Conservation (phyloP, 1,140 invertebrate genomes). For the Pseudoatta argentina region DNA sequence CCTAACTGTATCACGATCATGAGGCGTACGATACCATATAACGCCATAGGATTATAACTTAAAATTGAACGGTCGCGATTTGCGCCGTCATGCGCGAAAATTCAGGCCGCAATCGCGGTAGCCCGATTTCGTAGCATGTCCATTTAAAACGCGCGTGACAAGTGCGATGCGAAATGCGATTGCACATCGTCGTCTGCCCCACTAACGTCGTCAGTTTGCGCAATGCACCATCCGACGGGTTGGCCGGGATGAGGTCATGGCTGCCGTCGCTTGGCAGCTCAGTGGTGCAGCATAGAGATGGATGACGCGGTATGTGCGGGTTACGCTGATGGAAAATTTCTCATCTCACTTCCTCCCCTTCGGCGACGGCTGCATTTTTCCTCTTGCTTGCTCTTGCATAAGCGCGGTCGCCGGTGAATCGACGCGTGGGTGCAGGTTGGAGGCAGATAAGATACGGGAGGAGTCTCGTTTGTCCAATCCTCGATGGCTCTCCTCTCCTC, state of each 20-base stretch:
- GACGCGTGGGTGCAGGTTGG: constrained; percentile 83
- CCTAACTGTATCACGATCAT: neutral
- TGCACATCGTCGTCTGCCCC: constrained; percentile 41
- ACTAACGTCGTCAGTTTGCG: constrained; percentile 61
- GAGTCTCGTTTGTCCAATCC: constrained; percentile 85
- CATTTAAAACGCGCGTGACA: constrained; percentile 27
- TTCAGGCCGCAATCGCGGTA: neutral
- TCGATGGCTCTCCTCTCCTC: constrained; percentile 81
- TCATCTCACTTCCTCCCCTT: constrained; percentile 51
- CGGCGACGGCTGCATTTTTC: constrained; percentile 8
- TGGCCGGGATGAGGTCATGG: constrained; percentile 72
- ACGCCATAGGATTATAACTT: no score
- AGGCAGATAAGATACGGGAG: constrained; percentile 82
- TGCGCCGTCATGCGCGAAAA: neutral
- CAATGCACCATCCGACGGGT: constrained; percentile 27
- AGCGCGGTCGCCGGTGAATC: constrained; percentile 66
- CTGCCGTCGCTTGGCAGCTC: constrained; percentile 58
- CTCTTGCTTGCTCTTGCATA: constrained; percentile 50
- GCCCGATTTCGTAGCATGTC: neutral
- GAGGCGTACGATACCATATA: neutral
- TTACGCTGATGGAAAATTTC: constrained; percentile 49
- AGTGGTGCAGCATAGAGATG: neutral
- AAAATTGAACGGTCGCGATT: neutral
- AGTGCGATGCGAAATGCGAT: constrained; percentile 33
- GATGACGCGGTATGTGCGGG: constrained; percentile 23